These are phyloP conservation scores for Cyprinodon variegatus DNA, from an alignment of 2,113 vertebrate species.

Conservation along the genomic window DNA sequence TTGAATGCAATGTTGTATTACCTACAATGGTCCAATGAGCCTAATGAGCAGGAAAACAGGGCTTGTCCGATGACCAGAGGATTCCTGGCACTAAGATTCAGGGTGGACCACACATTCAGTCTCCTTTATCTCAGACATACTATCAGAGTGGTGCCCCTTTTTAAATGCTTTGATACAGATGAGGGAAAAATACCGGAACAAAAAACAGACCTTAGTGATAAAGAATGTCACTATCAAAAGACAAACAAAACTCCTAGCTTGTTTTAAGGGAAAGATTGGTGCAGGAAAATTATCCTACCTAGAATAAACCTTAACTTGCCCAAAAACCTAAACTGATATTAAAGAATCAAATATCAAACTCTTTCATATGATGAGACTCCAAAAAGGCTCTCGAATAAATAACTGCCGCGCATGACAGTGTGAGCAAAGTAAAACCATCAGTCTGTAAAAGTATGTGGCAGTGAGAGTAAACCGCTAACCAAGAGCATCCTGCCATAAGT, in stretches of 20 bases:
- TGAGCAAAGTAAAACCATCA: constrained; percentile 36
- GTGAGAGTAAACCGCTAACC: constrained; percentile 63
- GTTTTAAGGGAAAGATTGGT: background rate
- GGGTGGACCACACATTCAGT: constrained; percentile 4
- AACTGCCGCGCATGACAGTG: constrained; percentile 18
- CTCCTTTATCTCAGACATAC: constrained; percentile 19
- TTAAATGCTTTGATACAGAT: constrained; percentile 56
- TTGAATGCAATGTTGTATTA: background rate
- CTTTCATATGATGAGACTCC: constrained; percentile 1
- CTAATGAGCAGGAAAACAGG: background rate
- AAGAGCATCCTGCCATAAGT: constrained; percentile 64
- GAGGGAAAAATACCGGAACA: constrained; percentile 54
- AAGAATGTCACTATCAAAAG: constrained; percentile 10
- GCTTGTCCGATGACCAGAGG: background rate
- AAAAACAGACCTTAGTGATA: constrained; percentile 12
- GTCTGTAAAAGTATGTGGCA: constrained; percentile 55
- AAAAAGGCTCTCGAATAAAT: constrained; percentile 10
- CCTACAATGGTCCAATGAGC: background rate
- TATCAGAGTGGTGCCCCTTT: constrained; percentile 32
- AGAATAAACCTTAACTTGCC: background rate
- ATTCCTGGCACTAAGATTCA: background rate
- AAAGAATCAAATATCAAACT: background rate
- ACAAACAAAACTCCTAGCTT: background rate
- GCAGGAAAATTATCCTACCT: background rate
- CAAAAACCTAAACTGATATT: background rate